Evolutionary conservation across 1,140 invertebrate species (phyloP), one percentile per base, ranked within the genome.

Genomic region (Ceratosolen fusciceps): DNA sequence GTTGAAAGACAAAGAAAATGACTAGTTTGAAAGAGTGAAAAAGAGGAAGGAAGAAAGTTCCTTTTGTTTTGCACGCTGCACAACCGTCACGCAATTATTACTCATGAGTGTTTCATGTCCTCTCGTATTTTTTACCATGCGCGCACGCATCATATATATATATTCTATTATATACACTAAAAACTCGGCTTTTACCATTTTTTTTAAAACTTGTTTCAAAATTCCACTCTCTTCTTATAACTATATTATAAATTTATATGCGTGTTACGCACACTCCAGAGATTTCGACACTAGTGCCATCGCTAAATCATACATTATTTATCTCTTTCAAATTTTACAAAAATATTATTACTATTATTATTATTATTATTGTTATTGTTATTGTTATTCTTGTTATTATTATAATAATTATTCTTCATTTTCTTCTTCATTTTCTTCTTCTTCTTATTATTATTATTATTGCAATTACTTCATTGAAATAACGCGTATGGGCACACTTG

Each of bases 1-100:
- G 43, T 62, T 68, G 56, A 16, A 65, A n/a, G 21, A 9, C 29
- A 24, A 21, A 62, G 52, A 16, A 34, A 77, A 70, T 77, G 16
- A 19, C 34, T 39, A 19, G 29, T 19, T 16, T 16, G 54, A 77
- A 31, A 49, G 24, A 49, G 26, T 29, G 31, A 31, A 60, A 29
- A 62, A 75, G 19, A 43, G 49, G 72, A 73, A 75, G 37, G 67
- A 68, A 67, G 29, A 34, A 68, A 16, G 83, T 84, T 82, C 87
- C 83, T 85, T 86, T 88, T 87, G 83, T 89, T 87, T 83, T 89
- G 89, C 88, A 90, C 88, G 88, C 85, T 89, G 87, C 88, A 90
- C 88, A 87, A 86, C 85, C 87, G 88, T 90, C 88, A 88, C 85
- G 88, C 88, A 88, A 89, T 86, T 76, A 72, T 76, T 77, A 80